Evolutionary conservation across 2,888 invertebrate species (phyloP).

Genomic region (Chrysotoxum bicinctum): DNA sequence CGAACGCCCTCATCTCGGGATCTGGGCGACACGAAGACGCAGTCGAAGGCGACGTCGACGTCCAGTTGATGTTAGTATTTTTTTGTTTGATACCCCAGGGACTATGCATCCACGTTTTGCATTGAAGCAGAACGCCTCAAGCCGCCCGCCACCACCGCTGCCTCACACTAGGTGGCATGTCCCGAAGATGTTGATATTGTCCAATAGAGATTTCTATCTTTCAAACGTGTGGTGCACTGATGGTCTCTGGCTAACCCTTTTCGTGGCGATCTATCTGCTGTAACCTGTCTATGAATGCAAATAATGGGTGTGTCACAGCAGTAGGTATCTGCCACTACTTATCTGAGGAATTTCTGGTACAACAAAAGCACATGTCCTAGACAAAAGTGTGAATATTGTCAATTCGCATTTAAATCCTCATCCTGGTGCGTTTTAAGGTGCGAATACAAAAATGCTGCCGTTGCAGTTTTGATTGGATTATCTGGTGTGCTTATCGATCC

Average conservation of each 20-base stretch:
- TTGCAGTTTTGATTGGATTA: slow-evolving; percentile 37
- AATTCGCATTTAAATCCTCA: slow-evolving; percentile 47
- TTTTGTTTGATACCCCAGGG: slow-evolving; percentile 26
- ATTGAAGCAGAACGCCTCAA: slow-evolving; percentile 39
- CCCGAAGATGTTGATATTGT: slow-evolving; percentile 68
- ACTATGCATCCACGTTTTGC: slow-evolving; percentile 33
- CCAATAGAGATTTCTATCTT: slow-evolving; percentile 70
- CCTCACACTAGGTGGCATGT: slow-evolving; percentile 68
- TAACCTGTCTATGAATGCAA: slow-evolving; percentile 55
- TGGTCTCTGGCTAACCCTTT: slow-evolving; percentile 62
- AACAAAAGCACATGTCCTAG: slow-evolving; percentile 45
- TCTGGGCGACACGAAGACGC: slow-evolving; percentile 47
- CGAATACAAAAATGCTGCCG: slow-evolving; percentile 41
- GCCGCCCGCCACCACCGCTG: slow-evolving; percentile 1
- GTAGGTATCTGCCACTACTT: neutral
- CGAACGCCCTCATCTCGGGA: slow-evolving; percentile 66
- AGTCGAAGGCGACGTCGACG: slow-evolving; percentile 11
- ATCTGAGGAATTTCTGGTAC: slow-evolving; percentile 42
- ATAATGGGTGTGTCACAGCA: slow-evolving; percentile 54
- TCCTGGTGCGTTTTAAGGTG: slow-evolving; percentile 56
- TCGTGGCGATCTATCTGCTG: slow-evolving; percentile 41
- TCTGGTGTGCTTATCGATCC: slow-evolving; percentile 49
- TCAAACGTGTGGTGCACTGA: slow-evolving; percentile 9
- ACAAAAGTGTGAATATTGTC: slow-evolving; percentile 60
- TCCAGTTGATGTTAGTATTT: slow-evolving; percentile 8